Evolutionary conservation across 2,113 vertebrate genomes (phyloP).

Genomic region (Amblyornis subalaris): DNA sequence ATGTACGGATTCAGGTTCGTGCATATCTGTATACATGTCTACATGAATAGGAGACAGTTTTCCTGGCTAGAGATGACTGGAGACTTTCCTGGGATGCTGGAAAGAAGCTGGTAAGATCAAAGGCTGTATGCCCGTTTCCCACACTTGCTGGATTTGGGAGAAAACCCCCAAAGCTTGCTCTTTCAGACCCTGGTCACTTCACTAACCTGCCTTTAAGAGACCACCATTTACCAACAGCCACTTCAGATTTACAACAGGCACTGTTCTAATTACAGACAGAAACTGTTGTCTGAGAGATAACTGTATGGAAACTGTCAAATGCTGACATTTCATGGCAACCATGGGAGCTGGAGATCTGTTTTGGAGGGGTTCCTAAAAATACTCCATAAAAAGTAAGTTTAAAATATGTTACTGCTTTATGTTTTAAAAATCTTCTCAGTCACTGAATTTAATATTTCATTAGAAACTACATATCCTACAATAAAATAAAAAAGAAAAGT

Average conservation of each 20-base stretch:
- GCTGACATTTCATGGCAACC: constrained; percentile 30
- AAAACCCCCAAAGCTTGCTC: background rate
- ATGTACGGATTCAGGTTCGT: background rate
- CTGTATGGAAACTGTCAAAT: constrained; percentile 25
- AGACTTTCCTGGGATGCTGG: background rate
- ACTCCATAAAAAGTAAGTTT: background rate
- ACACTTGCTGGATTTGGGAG: rapidly evolving
- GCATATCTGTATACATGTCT: background rate
- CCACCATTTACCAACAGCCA: background rate
- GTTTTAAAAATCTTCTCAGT: background rate
- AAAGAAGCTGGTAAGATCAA: background rate
- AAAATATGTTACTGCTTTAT: background rate
- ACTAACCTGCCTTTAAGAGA: background rate
- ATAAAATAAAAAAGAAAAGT: background rate
- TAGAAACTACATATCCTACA: background rate
- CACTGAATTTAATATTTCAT: constrained; percentile 10
- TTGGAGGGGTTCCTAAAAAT: constrained; percentile 30
- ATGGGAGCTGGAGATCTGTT: constrained; percentile 17
- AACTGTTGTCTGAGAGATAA: background rate
- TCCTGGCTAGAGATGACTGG: background rate
- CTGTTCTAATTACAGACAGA: constrained; percentile 5
- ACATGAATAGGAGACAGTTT: background rate
- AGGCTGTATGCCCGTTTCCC: background rate
- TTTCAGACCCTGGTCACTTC: background rate
- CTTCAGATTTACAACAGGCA: background rate